phyloP scores from a whole-genome alignment of 2,888 invertebrate species.

The Dasypolia templi region DNA sequence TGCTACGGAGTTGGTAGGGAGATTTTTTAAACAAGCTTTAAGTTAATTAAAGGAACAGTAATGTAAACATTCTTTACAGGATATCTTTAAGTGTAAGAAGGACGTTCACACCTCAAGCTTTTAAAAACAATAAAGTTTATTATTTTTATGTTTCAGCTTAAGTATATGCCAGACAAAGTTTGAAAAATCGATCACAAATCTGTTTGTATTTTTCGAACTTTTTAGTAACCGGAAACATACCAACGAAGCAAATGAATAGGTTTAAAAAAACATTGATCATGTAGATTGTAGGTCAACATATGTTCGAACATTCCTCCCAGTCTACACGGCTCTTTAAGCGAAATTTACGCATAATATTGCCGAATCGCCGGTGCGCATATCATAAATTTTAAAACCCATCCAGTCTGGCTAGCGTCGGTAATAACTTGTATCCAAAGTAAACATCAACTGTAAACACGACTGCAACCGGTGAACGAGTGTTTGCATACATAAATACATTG shows the following conservation, averaged over 20 bases:
- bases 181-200: background rate
- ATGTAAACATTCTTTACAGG: too few relatives aligned
- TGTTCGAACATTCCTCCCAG: background rate
- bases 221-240: background rate
- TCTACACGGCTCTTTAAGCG: slow-evolving; percentile 52
- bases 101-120: background rate
- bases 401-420: slow-evolving; percentile 67
- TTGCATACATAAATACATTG: slow-evolving; percentile 74
- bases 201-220: too few relatives aligned
- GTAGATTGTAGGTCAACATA: slow-evolving; percentile 11
- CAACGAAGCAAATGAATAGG: background rate
- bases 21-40: background rate
- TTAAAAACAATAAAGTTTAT: background rate
- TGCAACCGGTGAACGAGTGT: slow-evolving; percentile 65
- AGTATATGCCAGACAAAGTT: background rate
- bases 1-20: too few relatives aligned
- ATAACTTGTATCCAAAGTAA: slow-evolving; percentile 77
- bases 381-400: slow-evolving; percentile 80
- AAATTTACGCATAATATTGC: slow-evolving; percentile 71
- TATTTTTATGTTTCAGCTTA: background rate
- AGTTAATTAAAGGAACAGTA: background rate
- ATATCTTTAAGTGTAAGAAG: background rate
- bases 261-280: background rate
- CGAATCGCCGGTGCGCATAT: slow-evolving; percentile 73
- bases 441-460: slow-evolving; percentile 68